Percentiles rank a stretch among this genome's conserved stretches.
Conservation (phyloP, 2,888 invertebrate genomes). For the Tyria jacobaeae region DNA sequence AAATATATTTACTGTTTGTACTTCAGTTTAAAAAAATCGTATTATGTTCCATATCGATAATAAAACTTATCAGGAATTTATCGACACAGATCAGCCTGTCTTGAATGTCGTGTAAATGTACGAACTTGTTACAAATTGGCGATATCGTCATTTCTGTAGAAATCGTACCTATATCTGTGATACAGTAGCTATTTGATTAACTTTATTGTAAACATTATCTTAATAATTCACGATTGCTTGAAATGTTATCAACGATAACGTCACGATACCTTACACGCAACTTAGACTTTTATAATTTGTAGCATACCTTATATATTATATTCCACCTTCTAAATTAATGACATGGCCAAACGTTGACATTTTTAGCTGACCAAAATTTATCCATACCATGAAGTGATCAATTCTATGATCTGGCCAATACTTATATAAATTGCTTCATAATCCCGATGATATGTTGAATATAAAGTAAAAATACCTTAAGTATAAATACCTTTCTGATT, state of each 20-base stretch:
- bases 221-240: slow-evolving; percentile 15
- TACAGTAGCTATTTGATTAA: slow-evolving; percentile 44
- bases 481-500: too few relatives aligned
- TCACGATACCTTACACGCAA: background rate
- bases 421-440: too few relatives aligned
- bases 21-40: slow-evolving; percentile 4
- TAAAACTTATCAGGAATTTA: slow-evolving; percentile 47
- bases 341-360: too few relatives aligned
- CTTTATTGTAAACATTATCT: slow-evolving; percentile 29
- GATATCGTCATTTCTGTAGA: slow-evolving; percentile 38
- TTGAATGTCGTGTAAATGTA: slow-evolving; percentile 45
- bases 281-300: slow-evolving; percentile 2
- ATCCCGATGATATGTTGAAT: too few relatives aligned
- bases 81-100: slow-evolving; percentile 47
- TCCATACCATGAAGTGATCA: too few relatives aligned
- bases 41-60: slow-evolving; percentile 34
- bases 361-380: too few relatives aligned
- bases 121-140: slow-evolving; percentile 44
- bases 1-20: too few relatives aligned
- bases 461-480: too few relatives aligned
- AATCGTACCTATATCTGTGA: slow-evolving; percentile 37
- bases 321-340: background rate
- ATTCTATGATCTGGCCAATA: too few relatives aligned
- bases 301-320: background rate
- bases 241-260: slow-evolving; percentile 17